Evolutionary conservation across 2,113 vertebrate species (phyloP).

Genomic region (Thryonomys swinderianus): DNA sequence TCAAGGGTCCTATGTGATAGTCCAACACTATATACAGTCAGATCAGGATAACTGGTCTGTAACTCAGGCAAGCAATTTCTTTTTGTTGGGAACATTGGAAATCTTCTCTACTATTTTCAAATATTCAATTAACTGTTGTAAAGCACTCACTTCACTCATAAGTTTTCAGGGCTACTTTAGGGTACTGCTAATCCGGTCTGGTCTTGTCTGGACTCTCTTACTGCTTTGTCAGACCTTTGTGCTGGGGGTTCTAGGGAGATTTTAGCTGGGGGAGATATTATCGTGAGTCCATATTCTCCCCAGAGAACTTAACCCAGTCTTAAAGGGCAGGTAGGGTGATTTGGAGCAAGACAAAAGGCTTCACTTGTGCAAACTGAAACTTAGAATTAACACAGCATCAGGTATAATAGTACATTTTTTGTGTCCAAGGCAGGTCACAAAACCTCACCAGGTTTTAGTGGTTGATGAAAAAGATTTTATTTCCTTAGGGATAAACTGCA

Average conservation of each 20-base stretch:
- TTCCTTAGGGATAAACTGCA: not conserved
- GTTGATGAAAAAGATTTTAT: constrained; percentile 20
- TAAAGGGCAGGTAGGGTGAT: not conserved
- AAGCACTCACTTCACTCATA: not conserved
- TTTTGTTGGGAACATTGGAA: not conserved
- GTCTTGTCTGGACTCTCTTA: not conserved
- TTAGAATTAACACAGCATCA: not conserved
- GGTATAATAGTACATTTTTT: not conserved
- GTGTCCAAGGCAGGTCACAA: not conserved
- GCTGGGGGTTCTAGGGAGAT: not conserved
- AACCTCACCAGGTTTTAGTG: not conserved
- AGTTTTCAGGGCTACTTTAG: not conserved
- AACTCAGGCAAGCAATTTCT: not conserved
- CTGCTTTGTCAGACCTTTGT: not conserved
- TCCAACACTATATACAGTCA: not conserved
- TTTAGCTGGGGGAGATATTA: not conserved
- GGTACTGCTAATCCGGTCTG: not conserved
- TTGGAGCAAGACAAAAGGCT: not conserved
- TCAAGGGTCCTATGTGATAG: not conserved
- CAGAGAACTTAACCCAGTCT: not conserved
- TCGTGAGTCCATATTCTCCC: not conserved
- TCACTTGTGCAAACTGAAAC: not conserved
- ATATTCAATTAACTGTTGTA: not conserved
- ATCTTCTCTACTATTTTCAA: not conserved
- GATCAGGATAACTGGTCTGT: not conserved